Conservation (phyloP, 2,888 invertebrate genomes). For the Meta bourneti region DNA sequence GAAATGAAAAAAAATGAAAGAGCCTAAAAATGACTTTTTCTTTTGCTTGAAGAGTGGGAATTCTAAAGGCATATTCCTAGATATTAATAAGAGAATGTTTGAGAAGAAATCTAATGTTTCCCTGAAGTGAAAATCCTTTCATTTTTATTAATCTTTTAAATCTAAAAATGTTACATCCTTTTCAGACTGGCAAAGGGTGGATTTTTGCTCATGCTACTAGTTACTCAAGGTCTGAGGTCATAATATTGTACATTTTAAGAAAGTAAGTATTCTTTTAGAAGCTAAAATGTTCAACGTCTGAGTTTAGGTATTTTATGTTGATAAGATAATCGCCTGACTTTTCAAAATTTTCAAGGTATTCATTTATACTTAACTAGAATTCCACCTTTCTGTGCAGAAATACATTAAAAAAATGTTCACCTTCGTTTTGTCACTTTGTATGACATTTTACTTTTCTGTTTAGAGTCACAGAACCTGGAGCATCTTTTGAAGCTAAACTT, state of each 20-base stretch:
- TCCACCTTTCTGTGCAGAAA: not conserved
- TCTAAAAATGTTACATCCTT: not conserved
- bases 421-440: not conserved
- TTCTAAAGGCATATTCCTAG: too few species aligned
- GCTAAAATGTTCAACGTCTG: not conserved
- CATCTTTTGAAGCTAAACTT: slow-evolving; percentile 93
- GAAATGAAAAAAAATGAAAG: too few species aligned
- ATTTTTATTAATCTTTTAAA: too few species aligned
- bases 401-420: not conserved
- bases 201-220: slow-evolving; percentile 94
- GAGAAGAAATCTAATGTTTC: too few species aligned
- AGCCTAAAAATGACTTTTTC: too few species aligned
- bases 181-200: slow-evolving; percentile 95
- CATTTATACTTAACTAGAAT: not conserved
- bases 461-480: slow-evolving; percentile 85
- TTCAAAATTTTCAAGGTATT: not conserved
- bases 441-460: slow-evolving; percentile 74
- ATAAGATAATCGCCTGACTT: not conserved
- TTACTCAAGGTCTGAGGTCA: slow-evolving; percentile 90
- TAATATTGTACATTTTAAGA: slow-evolving; percentile 93
- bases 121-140: too few species aligned
- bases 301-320: not conserved
- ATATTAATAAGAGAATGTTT: too few species aligned
- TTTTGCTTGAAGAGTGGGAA: too few species aligned
- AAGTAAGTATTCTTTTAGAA: slow-evolving; percentile 85